Conservation (phyloP, 2,113 vertebrate species). For the Microcebus murinus region DNA sequence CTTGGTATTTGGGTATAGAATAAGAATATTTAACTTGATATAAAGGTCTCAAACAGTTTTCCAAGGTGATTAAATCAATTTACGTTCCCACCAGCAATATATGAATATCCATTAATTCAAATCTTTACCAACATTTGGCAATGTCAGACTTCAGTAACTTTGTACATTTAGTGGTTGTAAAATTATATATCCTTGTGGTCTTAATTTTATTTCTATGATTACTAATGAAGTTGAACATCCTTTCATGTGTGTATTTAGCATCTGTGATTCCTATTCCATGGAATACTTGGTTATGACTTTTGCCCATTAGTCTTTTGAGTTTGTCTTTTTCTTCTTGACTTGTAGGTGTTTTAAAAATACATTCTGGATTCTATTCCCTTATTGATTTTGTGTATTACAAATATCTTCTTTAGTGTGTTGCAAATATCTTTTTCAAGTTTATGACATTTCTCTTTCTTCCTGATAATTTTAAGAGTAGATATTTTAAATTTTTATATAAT, state of each 20-base stretch:
- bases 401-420: not conserved
- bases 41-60: not conserved
- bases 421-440: not conserved
- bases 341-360: not conserved
- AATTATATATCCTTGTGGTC: not conserved
- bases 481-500: not conserved
- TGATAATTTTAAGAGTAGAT: not conserved
- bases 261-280: not conserved
- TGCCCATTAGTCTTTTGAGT: not conserved
- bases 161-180: not conserved
- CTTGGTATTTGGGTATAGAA: not conserved
- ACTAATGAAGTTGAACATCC: not conserved
- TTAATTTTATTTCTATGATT: constrained; percentile 14
- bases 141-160: not conserved
- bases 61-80: not conserved
- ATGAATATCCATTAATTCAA: not conserved
- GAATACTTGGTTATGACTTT: not conserved
- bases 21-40: not conserved
- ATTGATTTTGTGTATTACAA: not conserved
- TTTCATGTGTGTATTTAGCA: not conserved
- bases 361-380: not conserved
- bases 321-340: not conserved
- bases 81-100: not conserved
- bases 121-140: not conserved
- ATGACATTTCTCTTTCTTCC: not conserved